Percentiles rank a stretch among this genome's conserved stretches.
These are phyloP conservation scores for Oryzias sinensis DNA, from an alignment of 2,797 vertebrate species.

Conservation along the genomic window DNA sequence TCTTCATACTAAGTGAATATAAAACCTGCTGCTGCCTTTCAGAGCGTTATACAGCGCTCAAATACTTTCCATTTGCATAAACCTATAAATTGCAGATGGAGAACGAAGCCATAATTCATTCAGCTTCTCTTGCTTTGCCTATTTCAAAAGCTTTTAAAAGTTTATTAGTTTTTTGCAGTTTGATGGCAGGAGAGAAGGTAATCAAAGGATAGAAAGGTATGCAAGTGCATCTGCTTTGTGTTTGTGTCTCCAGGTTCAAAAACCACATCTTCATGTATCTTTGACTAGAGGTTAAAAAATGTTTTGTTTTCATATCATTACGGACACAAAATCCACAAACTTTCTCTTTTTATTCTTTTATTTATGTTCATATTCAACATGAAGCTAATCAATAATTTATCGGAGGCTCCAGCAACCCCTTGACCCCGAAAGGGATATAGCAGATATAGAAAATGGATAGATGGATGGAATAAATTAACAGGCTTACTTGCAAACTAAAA, in stretches of 20 bases:
- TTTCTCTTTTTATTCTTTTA: background rate
- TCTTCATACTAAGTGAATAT: constrained; percentile 4
- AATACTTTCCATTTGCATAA: constrained; percentile 32
- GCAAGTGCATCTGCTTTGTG: constrained; percentile 10
- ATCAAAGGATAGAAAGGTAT: constrained; percentile 26
- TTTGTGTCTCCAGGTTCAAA: constrained; percentile 34
- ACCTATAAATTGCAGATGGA: constrained; percentile 6
- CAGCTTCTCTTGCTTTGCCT: constrained; percentile 7
- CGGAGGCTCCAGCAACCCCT: too few species aligned
- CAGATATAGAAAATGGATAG: too few species aligned
- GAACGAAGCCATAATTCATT: constrained; percentile 20
- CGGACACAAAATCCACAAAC: constrained; percentile 12
- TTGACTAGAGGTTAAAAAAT: constrained; percentile 19
- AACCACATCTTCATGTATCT: constrained; percentile 18
- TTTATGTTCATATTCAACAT: background rate
- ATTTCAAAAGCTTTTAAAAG: constrained; percentile 16
- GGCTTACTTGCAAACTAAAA: too few species aligned
- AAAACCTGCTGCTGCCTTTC: constrained; percentile 5
- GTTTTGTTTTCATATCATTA: constrained; percentile 15
- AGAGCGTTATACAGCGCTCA: constrained; percentile 1
- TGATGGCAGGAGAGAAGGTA: constrained; percentile 36
- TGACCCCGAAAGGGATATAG: too few species aligned
- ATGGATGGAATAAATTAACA: too few species aligned
- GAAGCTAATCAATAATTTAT: too few species aligned
- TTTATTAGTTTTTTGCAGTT: constrained; percentile 33